These are phyloP conservation scores for Diplodus sargus DNA, from an alignment of 2,797 vertebrate genomes.

Conservation along the genomic window DNA sequence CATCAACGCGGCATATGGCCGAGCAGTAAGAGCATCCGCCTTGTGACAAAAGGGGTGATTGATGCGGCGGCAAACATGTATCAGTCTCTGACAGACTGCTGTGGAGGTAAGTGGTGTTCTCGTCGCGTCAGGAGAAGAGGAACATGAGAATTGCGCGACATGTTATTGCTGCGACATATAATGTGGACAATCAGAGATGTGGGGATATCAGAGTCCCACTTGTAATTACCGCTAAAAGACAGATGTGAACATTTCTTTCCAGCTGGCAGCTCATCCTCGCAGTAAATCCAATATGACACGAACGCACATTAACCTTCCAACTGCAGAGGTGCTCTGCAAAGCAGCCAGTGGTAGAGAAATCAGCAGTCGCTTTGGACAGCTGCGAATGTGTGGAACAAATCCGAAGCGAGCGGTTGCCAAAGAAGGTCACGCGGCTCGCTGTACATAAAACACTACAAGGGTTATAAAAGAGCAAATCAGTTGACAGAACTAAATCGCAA, in stretches of 20 bases:
- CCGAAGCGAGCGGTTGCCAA: conserved; percentile 24
- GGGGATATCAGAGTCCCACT: conserved; percentile 29
- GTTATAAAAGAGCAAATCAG: conserved; percentile 50
- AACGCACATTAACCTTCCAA: conserved; percentile 67
- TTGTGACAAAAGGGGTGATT: conserved; percentile 8
- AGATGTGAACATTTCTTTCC: conserved; percentile 62
- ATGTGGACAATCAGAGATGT: conserved; percentile 24
- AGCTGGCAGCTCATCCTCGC: conserved; percentile 56
- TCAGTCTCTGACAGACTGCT: conserved; percentile 4
- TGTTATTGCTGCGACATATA: conserved; percentile 16
- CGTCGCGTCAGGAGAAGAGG: conserved; percentile 20
- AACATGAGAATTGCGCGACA: conserved; percentile 10
- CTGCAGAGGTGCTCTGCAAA: conserved; percentile 34
- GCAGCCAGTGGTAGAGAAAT: conserved; percentile 28
- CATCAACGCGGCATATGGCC: conserved; percentile 20
- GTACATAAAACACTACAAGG: conserved; percentile 20
- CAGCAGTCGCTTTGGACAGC: conserved; percentile 33
- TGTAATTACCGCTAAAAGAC: conserved; percentile 59
- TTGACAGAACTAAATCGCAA: conserved; percentile 43
- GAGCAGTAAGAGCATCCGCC: conserved; percentile 4
- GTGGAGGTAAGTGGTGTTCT: neutral
- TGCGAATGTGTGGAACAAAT: conserved; percentile 56
- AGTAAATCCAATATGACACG: conserved; percentile 61
- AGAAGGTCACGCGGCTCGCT: conserved; percentile 22
- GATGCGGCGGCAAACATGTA: neutral